Conservation (phyloP, 2,113 vertebrate genomes). For the Tragelaphus buxtoni region DNA sequence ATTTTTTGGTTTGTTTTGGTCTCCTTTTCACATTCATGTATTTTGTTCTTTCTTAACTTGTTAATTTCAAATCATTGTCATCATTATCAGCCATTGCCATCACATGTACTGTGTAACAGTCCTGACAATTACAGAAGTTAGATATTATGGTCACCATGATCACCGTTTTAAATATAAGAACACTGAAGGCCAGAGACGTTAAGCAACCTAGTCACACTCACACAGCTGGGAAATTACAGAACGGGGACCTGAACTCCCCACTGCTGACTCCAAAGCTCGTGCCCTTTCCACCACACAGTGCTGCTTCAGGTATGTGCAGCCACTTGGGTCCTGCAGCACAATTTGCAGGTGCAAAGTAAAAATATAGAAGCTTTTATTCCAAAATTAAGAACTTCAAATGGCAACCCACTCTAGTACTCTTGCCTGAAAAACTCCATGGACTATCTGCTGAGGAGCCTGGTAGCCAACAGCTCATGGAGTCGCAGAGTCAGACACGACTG, state of each 20-base stretch:
- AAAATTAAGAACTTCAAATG: background rate
- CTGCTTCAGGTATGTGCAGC: background rate
- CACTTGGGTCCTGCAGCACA: background rate
- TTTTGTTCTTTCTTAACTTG: background rate
- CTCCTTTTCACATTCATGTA: background rate
- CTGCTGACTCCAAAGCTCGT: background rate
- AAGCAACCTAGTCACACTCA: background rate
- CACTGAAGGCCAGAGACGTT: background rate
- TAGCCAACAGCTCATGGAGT: background rate
- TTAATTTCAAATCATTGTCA: background rate
- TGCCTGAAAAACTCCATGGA: background rate
- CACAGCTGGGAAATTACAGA: background rate
- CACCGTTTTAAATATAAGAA: background rate
- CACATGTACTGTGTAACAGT: background rate
- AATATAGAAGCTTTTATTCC: background rate
- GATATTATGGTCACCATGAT: background rate
- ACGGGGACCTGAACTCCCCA: background rate
- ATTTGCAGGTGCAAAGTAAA: background rate
- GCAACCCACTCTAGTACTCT: background rate
- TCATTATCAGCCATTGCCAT: background rate
- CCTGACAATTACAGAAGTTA: background rate
- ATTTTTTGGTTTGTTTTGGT: background rate
- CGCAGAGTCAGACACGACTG: background rate
- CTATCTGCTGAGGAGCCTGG: background rate
- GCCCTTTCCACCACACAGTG: background rate